Base-by-base conservation (phyloP, 2,797 vertebrate species). In the Prunella strophiata region DNA sequence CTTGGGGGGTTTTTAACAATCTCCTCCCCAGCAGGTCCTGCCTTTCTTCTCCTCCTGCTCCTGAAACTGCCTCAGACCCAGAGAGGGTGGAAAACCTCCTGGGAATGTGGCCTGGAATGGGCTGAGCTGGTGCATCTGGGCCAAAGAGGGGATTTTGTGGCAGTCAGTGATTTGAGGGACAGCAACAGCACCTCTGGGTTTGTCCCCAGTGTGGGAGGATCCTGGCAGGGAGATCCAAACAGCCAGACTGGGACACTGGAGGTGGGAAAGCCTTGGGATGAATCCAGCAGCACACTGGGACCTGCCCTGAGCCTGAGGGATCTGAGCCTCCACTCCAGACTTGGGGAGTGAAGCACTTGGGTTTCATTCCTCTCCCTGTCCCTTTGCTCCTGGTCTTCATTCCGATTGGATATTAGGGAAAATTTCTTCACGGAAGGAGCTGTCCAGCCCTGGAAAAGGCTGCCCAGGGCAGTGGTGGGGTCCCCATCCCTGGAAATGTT, bases 91-190 rank as follows among this genome's bases (percentile, higher is more conserved):
- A 62, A 55, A 80, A 75, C 72, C 38, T 36, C 2, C 85, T 38
- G 52, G 45, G 74, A 83, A 93, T 42, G 82, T 34, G 43, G 55
- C 59, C 54, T 85, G 7, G 94, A 82, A 92, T 83, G 80, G 12
- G 43, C 74, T 38, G 70, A n/a, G 71, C 80, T 82, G 89, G 34
- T 61, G 59, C 55, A 52, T 36, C 71, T 0, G 1, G 73, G 88
- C 80, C 84, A 78, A 79, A 77, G 71, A 65, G 50, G 78, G 62
- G 83, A 67, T 91, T 82, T 66, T 45, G 63, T 16, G 75, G 73
- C 68, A 67, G 38, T 79, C 62, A 27, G 67, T 43, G 62, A 52
- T 73, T 85, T 72, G 77, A 91, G 77, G 54, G 73, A 19, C 45
- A 45, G 16, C 62, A 72, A 2, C 27, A 17, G 55, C 30, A 51